Conservation (phyloP, 1,140 invertebrate genomes). For the Arion vulgaris region DNA sequence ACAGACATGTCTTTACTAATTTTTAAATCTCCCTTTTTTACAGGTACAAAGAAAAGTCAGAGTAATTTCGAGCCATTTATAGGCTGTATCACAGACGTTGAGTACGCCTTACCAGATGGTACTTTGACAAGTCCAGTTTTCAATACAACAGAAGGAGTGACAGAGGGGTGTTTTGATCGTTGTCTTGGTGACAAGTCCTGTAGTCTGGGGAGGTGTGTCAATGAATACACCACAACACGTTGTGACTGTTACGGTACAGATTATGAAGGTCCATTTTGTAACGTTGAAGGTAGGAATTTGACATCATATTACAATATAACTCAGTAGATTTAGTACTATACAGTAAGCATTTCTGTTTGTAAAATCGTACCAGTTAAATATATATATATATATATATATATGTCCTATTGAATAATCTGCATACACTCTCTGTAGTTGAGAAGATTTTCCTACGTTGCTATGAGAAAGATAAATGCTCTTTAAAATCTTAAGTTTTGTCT, state of each 20-base stretch:
- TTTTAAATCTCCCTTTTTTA: too few relatives aligned
- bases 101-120: conserved; percentile 24
- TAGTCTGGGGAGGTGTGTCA: conserved; percentile 58
- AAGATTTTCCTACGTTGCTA: too few relatives aligned
- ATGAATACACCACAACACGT: conserved; percentile 54
- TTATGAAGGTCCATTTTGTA: conserved; percentile 91
- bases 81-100: conserved; percentile 16
- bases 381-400: too few relatives aligned
- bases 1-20: too few relatives aligned
- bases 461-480: too few relatives aligned
- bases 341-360: too few relatives aligned
- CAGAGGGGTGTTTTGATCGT: conserved; percentile 75
- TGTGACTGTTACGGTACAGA: conserved; percentile 87
- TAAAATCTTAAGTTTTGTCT: too few relatives aligned
- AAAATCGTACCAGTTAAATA: too few relatives aligned
- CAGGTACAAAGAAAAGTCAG: neutral
- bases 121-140: neutral
- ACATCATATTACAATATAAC: too few relatives aligned
- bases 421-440: too few relatives aligned
- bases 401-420: too few relatives aligned
- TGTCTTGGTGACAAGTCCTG: conserved; percentile 71
- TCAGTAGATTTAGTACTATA: too few relatives aligned
- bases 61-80: neutral
- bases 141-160: conserved; percentile 41
- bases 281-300: conserved; percentile 83